Base-by-base conservation (phyloP, 2,797 vertebrate genomes). In the Limosa lapponica region DNA sequence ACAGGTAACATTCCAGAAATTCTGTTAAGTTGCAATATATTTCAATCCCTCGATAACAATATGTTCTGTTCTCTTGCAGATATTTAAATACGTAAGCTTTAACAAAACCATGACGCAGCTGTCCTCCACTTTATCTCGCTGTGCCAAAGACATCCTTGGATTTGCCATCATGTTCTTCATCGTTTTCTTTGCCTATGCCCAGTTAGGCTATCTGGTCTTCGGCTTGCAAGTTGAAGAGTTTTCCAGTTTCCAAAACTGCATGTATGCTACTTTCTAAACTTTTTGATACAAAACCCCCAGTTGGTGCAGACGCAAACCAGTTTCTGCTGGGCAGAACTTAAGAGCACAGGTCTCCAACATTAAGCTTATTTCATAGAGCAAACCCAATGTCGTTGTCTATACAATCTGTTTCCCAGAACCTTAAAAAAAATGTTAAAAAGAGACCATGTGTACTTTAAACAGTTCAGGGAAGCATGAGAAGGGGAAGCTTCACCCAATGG, bases 121-220 rank as follows among this genome's bases (percentile, higher is more conserved):
- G 66, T 97, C 97, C n/a, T 97, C 97, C 46, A 98, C 98, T 14
- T 90, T 98, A 51, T 97, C 96, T 65, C 97, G 96, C 84, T 98
- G 98, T 93, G 96, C 98, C 92, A 98, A 97, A 95, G 97, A 98
- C 81, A 95, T 98, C 72, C 87, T 95, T 69, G 98, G 98, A 90
- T 98, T 98, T 94, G 95, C 97, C 66, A 52, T 98, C 82, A 98
- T 98, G 96, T 98, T 98, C 96, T 98, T 98, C 82, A 98, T 97
- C 34, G 87, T 98, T 93, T 98, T 98, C 95, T 97, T 98, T 83
- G 97, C 98, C 75, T 98, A 98, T 1, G 98, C 98, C 41, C 98
- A 98, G 91, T 88, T 98, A 64, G 97, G 97, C 61, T 98, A 97
- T 69, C 96, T 98, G 79, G 86, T 97, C 87, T 98, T 98, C 10